Evolutionary conservation across 2,888 invertebrate species (phyloP), one percentile per base, ranked within the genome.

Genomic region (Drosophila pseudotakahashii): DNA sequence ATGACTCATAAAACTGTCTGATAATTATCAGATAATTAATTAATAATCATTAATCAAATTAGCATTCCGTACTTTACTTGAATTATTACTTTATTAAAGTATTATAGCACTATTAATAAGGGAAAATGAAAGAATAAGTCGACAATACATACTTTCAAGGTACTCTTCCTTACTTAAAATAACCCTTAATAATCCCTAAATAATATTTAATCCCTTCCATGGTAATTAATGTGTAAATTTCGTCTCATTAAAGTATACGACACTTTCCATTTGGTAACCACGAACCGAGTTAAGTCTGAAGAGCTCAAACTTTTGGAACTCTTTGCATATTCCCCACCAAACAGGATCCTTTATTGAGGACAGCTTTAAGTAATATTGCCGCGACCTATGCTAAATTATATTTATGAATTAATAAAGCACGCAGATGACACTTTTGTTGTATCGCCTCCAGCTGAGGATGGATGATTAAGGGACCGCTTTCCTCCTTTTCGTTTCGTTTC

Each of bases 371-470:
- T 2, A 63, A 48, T 37, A 66, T 53, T 34, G 61, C 44, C 64
- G 14, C 61, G 69, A 64, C 73, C 80, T 72, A 68, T 61, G 60
- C 42, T 37, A 59, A 68, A 64, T 67, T 64, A 52, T 60, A 71
- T 68, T 76, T 76, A 68, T 76, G 73, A 87, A 88, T 84, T 84
- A 88, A 84, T 84, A 87, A 87, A 75, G 74, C 69, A 54, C 23
- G 11, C 84, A 75, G 75, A 71, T 85, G 83, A 69, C 68, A 58
- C 55, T 55, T 68, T 57, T 80, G 72, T 84, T 79, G 71, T 77
- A 70, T 44, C 47, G 66, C 59, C 26, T 41, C 41, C 39, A 48
- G 62, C 39, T 11, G 14, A 16, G 34, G 34, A 36, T 39, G 47
- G 32, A 37, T 64, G 41, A 16, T 39, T 39, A 3, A 32, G 32